Base-by-base conservation (phyloP, 2,888 invertebrate genomes). In the Clanis bilineata region DNA sequence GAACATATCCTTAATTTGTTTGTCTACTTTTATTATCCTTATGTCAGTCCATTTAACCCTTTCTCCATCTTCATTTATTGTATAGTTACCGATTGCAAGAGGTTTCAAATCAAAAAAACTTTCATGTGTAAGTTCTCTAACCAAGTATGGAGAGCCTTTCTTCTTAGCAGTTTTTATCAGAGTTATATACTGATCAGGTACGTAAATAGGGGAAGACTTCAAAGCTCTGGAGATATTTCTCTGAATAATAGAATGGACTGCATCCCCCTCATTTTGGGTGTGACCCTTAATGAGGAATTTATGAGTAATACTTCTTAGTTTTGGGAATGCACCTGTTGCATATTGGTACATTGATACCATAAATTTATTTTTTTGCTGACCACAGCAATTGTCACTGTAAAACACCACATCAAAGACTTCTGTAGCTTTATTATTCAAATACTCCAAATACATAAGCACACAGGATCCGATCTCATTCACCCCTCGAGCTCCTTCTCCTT, bases 211-310 rank as follows among this genome's bases (percentile, higher is more conserved):
- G 22, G 64, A 62, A 38, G 43, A 36, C 62, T 57, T 59, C 22
- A 66, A 51, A 21, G 44, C 41, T 55, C 58, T 61, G 59, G 61
- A 61, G 18, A 69, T 60, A 21, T 64, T 25, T 51, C 62, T 57
- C 59, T 67, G 63, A 22, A 66, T 66, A 36, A 54, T 59, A 22
- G 63, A 68, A 44, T 69, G 64, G 15, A 61, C 71, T n/a, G 68
- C 57, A 59, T 70, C 73, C 3, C 69, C 70, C 23, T 69, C 66
- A 36, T 72, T 72, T 39, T 72, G 69, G 0, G 68, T 69, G 55
- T 71, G 68, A 5, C 70, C 68, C 57, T 64, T 69, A n/a, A 72
- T 63, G 1, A 72, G 59, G 51, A 56, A 71, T 64, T 72, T 73
- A 36, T 70, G 67, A 32, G 68, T 71, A 25, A 69, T 64, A 6